A percentile compares a stretch with the other conserved stretches of the same genome.
Evolutionary conservation across 2,888 invertebrate species (phyloP).

Genomic region (Scaptomyza cyrtandrae): DNA sequence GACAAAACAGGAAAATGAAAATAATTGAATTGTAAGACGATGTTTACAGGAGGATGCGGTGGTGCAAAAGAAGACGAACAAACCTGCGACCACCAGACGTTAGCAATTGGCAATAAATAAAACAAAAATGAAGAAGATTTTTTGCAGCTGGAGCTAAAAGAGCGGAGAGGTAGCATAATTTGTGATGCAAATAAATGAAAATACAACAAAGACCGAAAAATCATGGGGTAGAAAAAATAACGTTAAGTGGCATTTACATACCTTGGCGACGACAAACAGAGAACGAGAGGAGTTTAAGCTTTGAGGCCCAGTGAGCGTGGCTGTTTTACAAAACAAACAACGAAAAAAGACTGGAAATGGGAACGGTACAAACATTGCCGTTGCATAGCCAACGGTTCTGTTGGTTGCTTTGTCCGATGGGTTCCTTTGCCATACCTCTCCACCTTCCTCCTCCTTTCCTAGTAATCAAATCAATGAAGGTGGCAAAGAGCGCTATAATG

Average conservation of each 20-base stretch:
- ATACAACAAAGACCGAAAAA: conserved; percentile 68
- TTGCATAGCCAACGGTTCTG: conserved; percentile 65
- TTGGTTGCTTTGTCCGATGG: conserved; percentile 21
- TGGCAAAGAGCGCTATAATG: conserved; percentile 53
- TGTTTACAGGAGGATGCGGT: conserved; percentile 43
- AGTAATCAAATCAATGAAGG: conserved; percentile 69
- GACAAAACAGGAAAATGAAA: conserved; percentile 80
- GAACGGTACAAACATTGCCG: conserved; percentile 73
- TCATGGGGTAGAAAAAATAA: conserved; percentile 61
- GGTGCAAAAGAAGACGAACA: conserved; percentile 22
- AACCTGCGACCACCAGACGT: conserved; percentile 61
- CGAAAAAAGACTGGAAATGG: conserved; percentile 47
- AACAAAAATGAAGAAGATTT: conserved; percentile 54
- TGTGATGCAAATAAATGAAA: conserved; percentile 75
- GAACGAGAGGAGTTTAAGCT: conserved; percentile 14
- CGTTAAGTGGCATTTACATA: conserved; percentile 75
- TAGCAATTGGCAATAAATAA: conserved; percentile 78
- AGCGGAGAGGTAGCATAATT: conserved; percentile 55
- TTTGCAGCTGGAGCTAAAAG: conserved; percentile 56
- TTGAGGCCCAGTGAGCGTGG: conserved; percentile 54
- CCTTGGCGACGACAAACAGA: conserved; percentile 44
- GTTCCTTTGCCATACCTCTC: conserved; percentile 1
- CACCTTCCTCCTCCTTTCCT: conserved; percentile 7
- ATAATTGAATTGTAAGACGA: conserved; percentile 79
- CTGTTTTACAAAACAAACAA: conserved; percentile 80